These are phyloP conservation scores for Quiscalus mexicanus DNA, from an alignment of 2,113 vertebrate genomes.

Conservation along the genomic window DNA sequence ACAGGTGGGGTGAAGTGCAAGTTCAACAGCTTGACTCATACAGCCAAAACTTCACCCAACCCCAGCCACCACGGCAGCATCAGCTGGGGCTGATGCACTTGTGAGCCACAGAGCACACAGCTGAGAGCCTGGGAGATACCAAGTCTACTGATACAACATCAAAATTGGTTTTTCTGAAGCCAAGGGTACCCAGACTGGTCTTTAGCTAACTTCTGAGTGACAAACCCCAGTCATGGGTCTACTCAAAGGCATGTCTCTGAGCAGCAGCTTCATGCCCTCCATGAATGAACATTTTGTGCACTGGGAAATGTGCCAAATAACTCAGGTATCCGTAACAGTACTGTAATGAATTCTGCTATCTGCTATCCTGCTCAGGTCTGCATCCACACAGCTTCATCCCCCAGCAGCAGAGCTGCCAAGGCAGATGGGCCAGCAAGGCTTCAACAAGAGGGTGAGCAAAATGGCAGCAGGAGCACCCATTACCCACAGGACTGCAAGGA, in stretches of 20 bases:
- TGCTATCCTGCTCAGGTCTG: neutral
- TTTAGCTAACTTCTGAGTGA: neutral
- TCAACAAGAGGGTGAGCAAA: neutral
- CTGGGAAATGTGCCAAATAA: neutral
- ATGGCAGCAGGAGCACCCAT: neutral
- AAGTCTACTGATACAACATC: rapidly evolving
- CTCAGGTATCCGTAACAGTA: neutral
- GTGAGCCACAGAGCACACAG: rapidly evolving
- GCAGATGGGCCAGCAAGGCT: neutral
- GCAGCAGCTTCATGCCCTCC: neutral
- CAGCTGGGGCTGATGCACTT: neutral
- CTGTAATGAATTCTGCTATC: neutral
- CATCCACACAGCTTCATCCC: neutral
- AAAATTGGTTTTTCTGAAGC: neutral
- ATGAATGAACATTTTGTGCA: neutral
- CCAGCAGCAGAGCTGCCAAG: neutral
- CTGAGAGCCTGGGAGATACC: neutral
- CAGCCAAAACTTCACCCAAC: neutral
- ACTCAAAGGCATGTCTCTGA: neutral
- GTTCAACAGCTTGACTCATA: neutral
- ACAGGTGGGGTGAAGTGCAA: neutral
- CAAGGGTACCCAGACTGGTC: neutral
- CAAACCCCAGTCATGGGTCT: neutral
- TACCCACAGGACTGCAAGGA: neutral
- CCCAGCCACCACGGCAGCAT: neutral